Percentiles rank a stretch among this genome's conserved stretches.
Evolutionary conservation across 1,140 invertebrate genomes (phyloP).

Genomic region (Adoxophyes honmai): DNA sequence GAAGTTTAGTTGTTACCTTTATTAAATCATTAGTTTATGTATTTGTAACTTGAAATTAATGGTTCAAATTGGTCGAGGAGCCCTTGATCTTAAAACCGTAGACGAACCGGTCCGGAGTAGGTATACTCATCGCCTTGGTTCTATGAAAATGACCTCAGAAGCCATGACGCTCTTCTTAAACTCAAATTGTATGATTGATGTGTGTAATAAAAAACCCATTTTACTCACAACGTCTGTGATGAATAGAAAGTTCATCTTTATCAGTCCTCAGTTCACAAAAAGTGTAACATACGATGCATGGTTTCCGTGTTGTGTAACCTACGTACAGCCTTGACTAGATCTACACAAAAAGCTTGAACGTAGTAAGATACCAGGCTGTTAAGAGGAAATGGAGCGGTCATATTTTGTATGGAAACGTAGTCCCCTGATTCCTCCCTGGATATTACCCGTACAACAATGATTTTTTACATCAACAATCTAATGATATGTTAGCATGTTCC

Average conservation of each 20-base stretch:
- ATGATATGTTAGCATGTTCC: too few species aligned
- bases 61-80: background rate
- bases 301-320: too few species aligned
- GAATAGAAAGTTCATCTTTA: conserved; percentile 5
- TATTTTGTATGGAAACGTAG: too few species aligned
- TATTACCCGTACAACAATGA: too few species aligned
- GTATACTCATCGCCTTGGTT: background rate
- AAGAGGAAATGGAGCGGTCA: too few species aligned
- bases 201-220: background rate
- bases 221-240: background rate
- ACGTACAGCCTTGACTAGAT: too few species aligned
- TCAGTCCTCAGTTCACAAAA: background rate
- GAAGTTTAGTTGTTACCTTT: background rate
- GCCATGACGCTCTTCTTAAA: background rate
- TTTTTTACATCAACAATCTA: too few species aligned
- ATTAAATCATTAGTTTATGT: conserved; percentile 11
- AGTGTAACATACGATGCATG: too few species aligned
- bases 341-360: too few species aligned
- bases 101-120: background rate
- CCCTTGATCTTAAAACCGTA: background rate
- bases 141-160: background rate
- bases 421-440: too few species aligned
- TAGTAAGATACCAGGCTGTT: too few species aligned
- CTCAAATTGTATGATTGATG: background rate
- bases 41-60: conserved; percentile 4